These are phyloP conservation scores for Augochlorella aurata DNA, from an alignment of 2,888 invertebrate species.

Conservation along the genomic window DNA sequence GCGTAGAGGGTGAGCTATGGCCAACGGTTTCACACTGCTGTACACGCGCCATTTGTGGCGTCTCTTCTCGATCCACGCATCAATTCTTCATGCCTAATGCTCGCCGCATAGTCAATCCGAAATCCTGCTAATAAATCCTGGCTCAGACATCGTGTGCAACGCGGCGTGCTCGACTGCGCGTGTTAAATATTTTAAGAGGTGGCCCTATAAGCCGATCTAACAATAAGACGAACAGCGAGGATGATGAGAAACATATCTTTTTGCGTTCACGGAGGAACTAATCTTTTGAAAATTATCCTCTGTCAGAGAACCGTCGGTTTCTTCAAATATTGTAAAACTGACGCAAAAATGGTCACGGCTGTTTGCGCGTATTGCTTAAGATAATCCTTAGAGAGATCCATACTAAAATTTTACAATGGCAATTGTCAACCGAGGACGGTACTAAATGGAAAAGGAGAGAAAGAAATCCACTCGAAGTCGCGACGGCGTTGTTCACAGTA, in stretches of 20 bases:
- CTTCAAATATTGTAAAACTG: too few species aligned
- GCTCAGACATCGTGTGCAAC: not conserved
- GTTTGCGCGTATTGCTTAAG: too few species aligned
- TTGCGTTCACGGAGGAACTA: too few species aligned
- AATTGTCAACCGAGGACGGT: slow-evolving; percentile 57
- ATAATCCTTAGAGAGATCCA: not conserved
- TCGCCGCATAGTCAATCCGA: not conserved
- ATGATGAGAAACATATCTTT: not conserved
- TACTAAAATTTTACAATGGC: slow-evolving; percentile 35
- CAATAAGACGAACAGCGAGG: not conserved
- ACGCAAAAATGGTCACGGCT: too few species aligned
- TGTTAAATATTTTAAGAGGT: not conserved
- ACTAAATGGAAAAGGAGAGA: slow-evolving; percentile 40
- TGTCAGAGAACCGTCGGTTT: too few species aligned
- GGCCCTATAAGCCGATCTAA: not conserved
- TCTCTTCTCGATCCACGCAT: not conserved
- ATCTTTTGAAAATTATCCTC: too few species aligned
- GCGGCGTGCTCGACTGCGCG: not conserved
- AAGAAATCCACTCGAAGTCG: slow-evolving; percentile 44
- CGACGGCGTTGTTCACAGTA: slow-evolving; percentile 39
- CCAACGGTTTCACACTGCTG: not conserved
- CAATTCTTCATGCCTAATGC: slow-evolving; percentile 5
- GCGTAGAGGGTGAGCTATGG: not conserved
- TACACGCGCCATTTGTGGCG: not conserved
- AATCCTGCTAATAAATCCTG: not conserved